These are phyloP conservation scores for Melierax canorus DNA, from an alignment of 2,113 vertebrate genomes.

Conservation along the genomic window DNA sequence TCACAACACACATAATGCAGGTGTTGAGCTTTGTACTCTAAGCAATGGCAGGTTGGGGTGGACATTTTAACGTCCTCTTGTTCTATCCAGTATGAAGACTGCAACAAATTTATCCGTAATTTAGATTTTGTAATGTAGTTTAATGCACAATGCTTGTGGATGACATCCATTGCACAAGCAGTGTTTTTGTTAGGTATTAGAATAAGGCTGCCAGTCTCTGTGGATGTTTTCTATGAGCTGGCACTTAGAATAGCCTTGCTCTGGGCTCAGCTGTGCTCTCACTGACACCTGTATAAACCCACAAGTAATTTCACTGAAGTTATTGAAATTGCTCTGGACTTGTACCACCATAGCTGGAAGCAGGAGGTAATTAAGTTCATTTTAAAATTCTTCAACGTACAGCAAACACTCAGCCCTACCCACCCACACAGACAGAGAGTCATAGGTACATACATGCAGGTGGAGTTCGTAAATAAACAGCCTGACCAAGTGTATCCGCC, in stretches of 20 bases:
- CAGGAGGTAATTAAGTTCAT: background rate
- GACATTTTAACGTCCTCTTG: background rate
- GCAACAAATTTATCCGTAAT: background rate
- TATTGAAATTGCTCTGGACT: background rate
- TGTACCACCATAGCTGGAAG: background rate
- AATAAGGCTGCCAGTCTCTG: background rate
- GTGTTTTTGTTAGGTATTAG: background rate
- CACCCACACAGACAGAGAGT: background rate
- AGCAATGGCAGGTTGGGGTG: background rate
- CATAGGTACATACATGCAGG: background rate
- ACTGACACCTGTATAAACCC: background rate
- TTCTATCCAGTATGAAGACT: background rate
- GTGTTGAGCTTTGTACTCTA: background rate
- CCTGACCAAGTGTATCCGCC: background rate
- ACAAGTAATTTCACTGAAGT: background rate
- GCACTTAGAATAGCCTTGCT: background rate
- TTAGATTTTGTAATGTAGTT: background rate
- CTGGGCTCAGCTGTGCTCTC: background rate
- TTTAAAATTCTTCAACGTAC: background rate
- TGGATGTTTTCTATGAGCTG: background rate
- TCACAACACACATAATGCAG: accelerated
- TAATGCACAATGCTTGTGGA: background rate
- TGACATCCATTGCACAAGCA: background rate
- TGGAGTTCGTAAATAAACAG: background rate
- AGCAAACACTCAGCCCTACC: background rate